A percentile compares a stretch with the other conserved stretches of the same genome.
Evolutionary conservation across 2,888 invertebrate species (phyloP).

Genomic region (Abrostola tripartita): DNA sequence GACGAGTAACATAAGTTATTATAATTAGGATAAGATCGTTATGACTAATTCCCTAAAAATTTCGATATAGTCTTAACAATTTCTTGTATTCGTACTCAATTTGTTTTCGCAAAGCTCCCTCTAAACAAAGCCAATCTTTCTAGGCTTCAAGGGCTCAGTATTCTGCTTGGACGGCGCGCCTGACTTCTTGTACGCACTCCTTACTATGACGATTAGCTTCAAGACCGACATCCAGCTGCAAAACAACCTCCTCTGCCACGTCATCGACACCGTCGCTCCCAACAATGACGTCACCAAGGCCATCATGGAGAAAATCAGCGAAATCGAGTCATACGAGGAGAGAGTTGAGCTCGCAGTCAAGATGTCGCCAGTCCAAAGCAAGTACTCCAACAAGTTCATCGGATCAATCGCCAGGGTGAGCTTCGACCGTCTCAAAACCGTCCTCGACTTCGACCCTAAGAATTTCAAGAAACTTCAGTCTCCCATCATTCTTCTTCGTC

Average conservation of each 20-base stretch:
- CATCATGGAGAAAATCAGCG: slow-evolving; percentile 82
- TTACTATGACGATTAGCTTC: slow-evolving; percentile 81
- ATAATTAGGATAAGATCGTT: no score
- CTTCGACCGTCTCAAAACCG: slow-evolving; percentile 87
- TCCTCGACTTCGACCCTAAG: slow-evolving; percentile 81
- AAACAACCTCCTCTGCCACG: slow-evolving; percentile 87
- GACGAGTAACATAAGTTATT: no score
- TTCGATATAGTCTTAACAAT: no score
- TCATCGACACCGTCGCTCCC: slow-evolving; percentile 85
- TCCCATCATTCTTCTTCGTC: slow-evolving; percentile 89
- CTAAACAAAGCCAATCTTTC: no score
- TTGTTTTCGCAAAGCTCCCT: no score
- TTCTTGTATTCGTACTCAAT: no score
- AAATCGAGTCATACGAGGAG: slow-evolving; percentile 87
- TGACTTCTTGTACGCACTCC: slow-evolving; percentile 89
- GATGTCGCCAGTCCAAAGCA: slow-evolving; percentile 74
- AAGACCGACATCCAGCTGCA: slow-evolving; percentile 86
- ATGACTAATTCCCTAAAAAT: no score
- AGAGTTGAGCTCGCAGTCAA: slow-evolving; percentile 86
- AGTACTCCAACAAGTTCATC: slow-evolving; percentile 73
- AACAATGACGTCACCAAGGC: slow-evolving; percentile 71
- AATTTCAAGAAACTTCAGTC: slow-evolving; percentile 86
- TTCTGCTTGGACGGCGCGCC: slow-evolving; percentile 95
- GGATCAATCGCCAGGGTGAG: slow-evolving; percentile 60
- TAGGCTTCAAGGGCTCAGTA: slow-evolving; percentile 88